phyloP scores from a whole-genome alignment of 2,113 vertebrate genomes.

The Rallus limicola region DNA sequence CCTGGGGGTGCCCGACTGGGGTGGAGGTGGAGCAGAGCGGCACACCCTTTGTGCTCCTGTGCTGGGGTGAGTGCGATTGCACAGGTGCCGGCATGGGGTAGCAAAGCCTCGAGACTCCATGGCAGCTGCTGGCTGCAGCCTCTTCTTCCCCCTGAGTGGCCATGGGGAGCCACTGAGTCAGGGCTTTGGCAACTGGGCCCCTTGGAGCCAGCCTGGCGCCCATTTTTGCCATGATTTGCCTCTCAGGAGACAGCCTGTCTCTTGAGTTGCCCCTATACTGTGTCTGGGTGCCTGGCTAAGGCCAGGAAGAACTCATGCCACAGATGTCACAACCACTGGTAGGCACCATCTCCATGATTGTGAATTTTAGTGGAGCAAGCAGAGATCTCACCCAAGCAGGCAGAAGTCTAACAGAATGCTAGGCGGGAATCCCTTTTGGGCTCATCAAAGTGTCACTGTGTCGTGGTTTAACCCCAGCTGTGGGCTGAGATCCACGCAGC shows the following conservation, averaged over 20 bases:
- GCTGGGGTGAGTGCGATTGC: fast-evolving
- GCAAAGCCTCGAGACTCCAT: not conserved
- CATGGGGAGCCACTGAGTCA: fast-evolving
- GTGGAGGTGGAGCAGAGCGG: not conserved
- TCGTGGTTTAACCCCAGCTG: no score
- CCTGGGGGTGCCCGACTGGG: not conserved
- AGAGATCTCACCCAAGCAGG: not conserved
- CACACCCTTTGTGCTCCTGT: not conserved
- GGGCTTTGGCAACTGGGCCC: not conserved
- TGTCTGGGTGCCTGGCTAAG: not conserved
- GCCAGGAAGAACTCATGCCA: not conserved
- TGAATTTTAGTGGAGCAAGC: not conserved
- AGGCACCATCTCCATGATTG: not conserved
- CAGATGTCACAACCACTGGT: fast-evolving
- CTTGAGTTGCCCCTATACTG: not conserved
- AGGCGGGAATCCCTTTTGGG: not conserved
- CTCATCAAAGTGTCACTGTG: not conserved
- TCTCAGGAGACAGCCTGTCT: not conserved
- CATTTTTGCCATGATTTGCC: not conserved
- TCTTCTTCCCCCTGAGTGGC: not conserved
- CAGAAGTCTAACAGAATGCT: not conserved
- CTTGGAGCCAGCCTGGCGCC: not conserved
- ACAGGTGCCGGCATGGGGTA: not conserved
- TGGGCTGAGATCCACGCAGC: no score
- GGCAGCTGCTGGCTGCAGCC: not conserved